These are phyloP conservation scores for Procambarus clarkii DNA, from an alignment of 1,140 invertebrate genomes.

Conservation along the genomic window DNA sequence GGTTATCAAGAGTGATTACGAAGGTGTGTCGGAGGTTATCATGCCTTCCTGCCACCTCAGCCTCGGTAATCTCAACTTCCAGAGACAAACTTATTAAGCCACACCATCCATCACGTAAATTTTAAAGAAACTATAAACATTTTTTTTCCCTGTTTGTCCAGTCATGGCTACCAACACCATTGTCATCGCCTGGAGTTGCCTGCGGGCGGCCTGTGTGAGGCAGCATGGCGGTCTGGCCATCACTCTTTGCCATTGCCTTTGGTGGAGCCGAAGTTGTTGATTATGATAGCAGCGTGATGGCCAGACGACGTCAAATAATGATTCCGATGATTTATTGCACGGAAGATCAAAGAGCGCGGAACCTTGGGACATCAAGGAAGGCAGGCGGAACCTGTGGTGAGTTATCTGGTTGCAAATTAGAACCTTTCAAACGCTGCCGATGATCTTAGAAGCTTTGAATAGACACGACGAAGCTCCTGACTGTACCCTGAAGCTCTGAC, in stretches of 20 bases:
- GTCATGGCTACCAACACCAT: neutral
- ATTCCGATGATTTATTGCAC: neutral
- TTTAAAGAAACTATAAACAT: neutral
- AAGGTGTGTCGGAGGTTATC: constrained; percentile 6
- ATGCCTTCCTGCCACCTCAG: neutral
- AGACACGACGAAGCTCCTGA: too few relatives aligned
- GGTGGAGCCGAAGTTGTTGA: neutral
- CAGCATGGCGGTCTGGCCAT: neutral
- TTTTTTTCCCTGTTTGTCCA: neutral
- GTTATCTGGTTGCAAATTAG: neutral
- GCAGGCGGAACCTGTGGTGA: too few relatives aligned
- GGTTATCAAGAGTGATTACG: constrained; percentile 30
- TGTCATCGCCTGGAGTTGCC: neutral
- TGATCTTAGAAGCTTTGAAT: too few relatives aligned
- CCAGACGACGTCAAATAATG: neutral
- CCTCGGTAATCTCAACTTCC: neutral
- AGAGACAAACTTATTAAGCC: neutral
- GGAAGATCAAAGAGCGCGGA: neutral
- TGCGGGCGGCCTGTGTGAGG: neutral
- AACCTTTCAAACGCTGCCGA: neutral
- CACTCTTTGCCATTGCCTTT: neutral
- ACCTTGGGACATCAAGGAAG: neutral
- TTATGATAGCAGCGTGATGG: neutral
- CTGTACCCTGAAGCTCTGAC: too few relatives aligned
- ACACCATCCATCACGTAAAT: neutral